Evolutionary conservation across 2,113 vertebrate species (phyloP), one percentile per base, ranked within the genome.

Genomic region (Poeciliopsis occidentalis): DNA sequence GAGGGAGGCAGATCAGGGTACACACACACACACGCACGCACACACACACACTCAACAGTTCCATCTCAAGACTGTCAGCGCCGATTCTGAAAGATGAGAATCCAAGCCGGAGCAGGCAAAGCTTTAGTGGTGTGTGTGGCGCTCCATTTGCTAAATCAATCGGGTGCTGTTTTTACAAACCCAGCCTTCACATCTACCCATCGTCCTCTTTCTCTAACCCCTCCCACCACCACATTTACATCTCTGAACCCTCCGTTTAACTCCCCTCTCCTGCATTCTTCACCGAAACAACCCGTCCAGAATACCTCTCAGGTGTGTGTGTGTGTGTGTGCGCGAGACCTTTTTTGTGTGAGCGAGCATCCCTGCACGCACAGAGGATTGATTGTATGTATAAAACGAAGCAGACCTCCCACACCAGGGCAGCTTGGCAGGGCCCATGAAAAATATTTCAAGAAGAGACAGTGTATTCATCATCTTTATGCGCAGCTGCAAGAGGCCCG

Each of bases 121-220:
- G 81, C 78, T 88, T 66, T 78, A 87, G 87, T 67, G 44, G 63
- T 74, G 73, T 79, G 80, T 27, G 89, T 88, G 90, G 91, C 78
- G 91, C 92, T 93, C 91, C 93, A 91, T 94, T 94, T 94, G 94
- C 89, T 90, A 95, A 93, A 95, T 95, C 94, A 94, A 95, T 95
- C 93, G 94, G 91, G 88, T 85, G 87, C 57, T 93, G 92, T 93
- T 94, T 94, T 94, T 89, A 93, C 91, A 94, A 87, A 67, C 34
- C 66, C 37, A 75, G 41, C 69, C 29, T 61, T 37, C 39, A 64
- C 72, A 82, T 79, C 80, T 63, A 76, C 75, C 79, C 73, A 68
- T 85, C 82, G 71, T 76, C 82, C 81, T 83, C 68, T 69, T 80
- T 80, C 80, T 87, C 61, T 79, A 57, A 10, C 24, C 24, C 90